Conservation (phyloP, 1,140 invertebrate genomes). For the Heliothis virescens region DNA sequence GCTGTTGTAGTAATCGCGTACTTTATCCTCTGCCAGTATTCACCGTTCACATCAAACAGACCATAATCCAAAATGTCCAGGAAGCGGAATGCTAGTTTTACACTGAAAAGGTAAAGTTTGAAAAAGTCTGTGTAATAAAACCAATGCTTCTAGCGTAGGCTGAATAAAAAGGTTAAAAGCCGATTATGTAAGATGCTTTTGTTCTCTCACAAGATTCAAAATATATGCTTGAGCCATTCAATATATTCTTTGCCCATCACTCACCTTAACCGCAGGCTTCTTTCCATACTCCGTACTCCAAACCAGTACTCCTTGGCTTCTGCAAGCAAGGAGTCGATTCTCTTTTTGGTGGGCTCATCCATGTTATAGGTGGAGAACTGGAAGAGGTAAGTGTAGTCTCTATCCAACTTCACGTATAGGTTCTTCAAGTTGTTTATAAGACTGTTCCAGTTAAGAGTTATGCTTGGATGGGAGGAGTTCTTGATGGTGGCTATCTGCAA, state of each 20-base stretch:
- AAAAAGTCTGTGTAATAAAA: too few relatives aligned
- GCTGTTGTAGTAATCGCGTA: slow-evolving; percentile 56
- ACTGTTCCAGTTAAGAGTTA: slow-evolving; percentile 75
- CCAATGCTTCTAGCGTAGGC: too few relatives aligned
- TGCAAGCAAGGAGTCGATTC: slow-evolving; percentile 54
- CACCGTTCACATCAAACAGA: slow-evolving; percentile 68
- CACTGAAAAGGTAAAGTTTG: slow-evolving; percentile 60
- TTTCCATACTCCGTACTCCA: slow-evolving; percentile 62
- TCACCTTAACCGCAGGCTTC: slow-evolving; percentile 69
- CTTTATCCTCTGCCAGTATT: slow-evolving; percentile 73
- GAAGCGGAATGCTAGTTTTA: slow-evolving; percentile 68
- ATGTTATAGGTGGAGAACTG: slow-evolving; percentile 73
- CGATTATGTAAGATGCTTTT: too few relatives aligned
- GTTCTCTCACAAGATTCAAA: too few relatives aligned
- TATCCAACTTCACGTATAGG: slow-evolving; percentile 70
- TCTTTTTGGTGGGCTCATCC: slow-evolving; percentile 52
- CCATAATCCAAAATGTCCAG: slow-evolving; percentile 74
- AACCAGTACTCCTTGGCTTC: slow-evolving; percentile 73
- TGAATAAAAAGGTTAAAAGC: background rate
- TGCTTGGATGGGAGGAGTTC: slow-evolving; percentile 56
- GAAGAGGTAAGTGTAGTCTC: slow-evolving; percentile 75
- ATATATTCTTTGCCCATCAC: too few relatives aligned
- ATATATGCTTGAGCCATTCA: too few relatives aligned
- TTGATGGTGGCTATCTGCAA: slow-evolving; percentile 66
- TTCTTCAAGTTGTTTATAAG: slow-evolving; percentile 74